These are phyloP conservation scores for Cochlearius cochlearius DNA, from an alignment of 2,113 vertebrate species.

Conservation along the genomic window DNA sequence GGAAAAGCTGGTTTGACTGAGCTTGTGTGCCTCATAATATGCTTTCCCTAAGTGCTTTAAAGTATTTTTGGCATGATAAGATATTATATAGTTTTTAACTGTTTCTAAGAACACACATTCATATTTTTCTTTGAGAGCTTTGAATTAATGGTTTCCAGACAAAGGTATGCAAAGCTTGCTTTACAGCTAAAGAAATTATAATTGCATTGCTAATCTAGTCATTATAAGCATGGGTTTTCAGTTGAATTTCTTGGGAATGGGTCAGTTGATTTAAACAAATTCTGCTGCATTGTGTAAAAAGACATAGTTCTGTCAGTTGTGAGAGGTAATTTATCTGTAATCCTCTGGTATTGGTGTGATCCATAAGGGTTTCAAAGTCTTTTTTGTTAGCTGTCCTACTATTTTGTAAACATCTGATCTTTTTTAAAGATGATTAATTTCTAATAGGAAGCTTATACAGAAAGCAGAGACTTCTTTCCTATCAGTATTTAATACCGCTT, in stretches of 20 bases:
- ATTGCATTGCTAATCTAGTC: not conserved
- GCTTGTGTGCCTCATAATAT: not conserved
- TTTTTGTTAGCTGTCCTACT: not conserved
- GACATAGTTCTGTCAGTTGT: not conserved
- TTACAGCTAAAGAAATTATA: not conserved
- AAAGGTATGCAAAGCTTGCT: not conserved
- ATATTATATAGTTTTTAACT: not conserved
- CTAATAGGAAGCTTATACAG: not conserved
- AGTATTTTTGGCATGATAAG: not conserved
- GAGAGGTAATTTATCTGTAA: not conserved
- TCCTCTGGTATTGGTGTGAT: not conserved
- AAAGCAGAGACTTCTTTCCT: not conserved
- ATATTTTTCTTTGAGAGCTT: not conserved
- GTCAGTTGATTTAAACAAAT: not conserved
- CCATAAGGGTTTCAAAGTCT: not conserved
- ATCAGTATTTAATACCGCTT: not conserved
- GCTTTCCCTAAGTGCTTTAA: not conserved
- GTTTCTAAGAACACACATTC: not conserved
- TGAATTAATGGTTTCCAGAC: not conserved
- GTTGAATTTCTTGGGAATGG: not conserved
- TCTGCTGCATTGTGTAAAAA: not conserved
- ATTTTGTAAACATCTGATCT: not conserved
- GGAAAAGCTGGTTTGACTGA: not conserved
- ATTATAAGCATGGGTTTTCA: not conserved
- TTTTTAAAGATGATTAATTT: not conserved